Conservation (phyloP, 64 coral and sea anemone genomes). For the Montipora sp. region DNA sequence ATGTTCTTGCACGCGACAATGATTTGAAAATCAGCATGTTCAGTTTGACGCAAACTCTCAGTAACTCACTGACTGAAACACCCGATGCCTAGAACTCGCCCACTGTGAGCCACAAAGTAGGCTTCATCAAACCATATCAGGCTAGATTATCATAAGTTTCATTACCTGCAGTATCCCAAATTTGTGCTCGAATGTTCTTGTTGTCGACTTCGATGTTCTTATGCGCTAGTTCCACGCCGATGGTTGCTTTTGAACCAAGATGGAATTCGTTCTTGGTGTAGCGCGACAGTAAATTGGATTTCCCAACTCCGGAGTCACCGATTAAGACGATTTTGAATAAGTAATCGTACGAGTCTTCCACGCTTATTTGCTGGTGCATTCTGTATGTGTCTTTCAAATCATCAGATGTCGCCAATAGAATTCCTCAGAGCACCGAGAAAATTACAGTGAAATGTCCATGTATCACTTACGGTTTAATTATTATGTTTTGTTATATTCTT, state of each 20-base stretch:
- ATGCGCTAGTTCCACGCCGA: constrained; percentile 97
- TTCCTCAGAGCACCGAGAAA: neutral
- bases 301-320: constrained; percentile 95
- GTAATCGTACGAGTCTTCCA: constrained; percentile 89
- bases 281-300: constrained; percentile 91
- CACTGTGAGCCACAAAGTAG: too few relatives aligned
- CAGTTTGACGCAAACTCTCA: neutral
- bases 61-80: too few relatives aligned
- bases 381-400: neutral
- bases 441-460: neutral
- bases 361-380: constrained; percentile 68
- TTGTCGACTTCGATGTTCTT: constrained; percentile 88
- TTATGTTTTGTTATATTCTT: neutral
- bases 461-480: neutral
- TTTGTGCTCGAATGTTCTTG: constrained; percentile 92
- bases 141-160: neutral
- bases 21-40: neutral
- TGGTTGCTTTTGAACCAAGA: constrained; percentile 96
- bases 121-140: too few relatives aligned
- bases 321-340: constrained; percentile 96
- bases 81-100: too few relatives aligned
- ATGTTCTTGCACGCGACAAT: neutral
- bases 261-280: constrained; percentile 99
- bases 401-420: neutral
- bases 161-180: constrained; percentile 99